Base-by-base conservation (phyloP, 1,140 invertebrate genomes). In the Drosophila simulans region DNA sequence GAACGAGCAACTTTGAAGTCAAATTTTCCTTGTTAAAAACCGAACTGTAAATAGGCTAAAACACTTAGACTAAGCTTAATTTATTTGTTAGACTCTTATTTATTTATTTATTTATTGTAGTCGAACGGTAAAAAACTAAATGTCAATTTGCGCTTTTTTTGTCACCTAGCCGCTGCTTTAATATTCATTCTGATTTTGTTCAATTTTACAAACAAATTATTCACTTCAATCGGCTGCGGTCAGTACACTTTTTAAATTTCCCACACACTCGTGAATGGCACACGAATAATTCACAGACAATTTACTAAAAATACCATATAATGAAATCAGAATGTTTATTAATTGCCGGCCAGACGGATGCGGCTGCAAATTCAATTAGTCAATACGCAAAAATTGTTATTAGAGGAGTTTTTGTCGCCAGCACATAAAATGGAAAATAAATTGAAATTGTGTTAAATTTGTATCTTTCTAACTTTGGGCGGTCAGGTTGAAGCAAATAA, bases 171-270 rank as follows among this genome's bases (percentile, higher is more conserved):
- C 42, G 42, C 27, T n/a, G 48, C 64, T 39, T 80, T 77, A 75
- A 89, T 89, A 77, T 64, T 80, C 54, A 89, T 89, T 89, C 84
- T 89, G 84, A 89, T 89, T 89, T 89, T 89, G 84, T 89, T 88
- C 15, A 39, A 48, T 45, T 17, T 48, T n/a, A 37, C 42, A n/a
- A 7, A 48, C 8, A 25, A 34, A 57, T 48, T 64, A 59, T 72
- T 64, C 22, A 58, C 39, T 52, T 10, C 0, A 62, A 62, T 59
- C 51, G 46, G 11, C 65, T 73, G 45, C 65, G 78, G 39, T 57
- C 45, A 56, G 15, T 27, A 46, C 60, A 69, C 66, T 59, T 58
- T 58, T 77, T 48, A 52, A 56, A 65, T 74, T 79, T 34, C 13
- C 34, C 49, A 46, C 63, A 37, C 27, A 40, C 60, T 17, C 37